phyloP scores from a whole-genome alignment of 2,797 vertebrate species.

The Sciaenops ocellatus region DNA sequence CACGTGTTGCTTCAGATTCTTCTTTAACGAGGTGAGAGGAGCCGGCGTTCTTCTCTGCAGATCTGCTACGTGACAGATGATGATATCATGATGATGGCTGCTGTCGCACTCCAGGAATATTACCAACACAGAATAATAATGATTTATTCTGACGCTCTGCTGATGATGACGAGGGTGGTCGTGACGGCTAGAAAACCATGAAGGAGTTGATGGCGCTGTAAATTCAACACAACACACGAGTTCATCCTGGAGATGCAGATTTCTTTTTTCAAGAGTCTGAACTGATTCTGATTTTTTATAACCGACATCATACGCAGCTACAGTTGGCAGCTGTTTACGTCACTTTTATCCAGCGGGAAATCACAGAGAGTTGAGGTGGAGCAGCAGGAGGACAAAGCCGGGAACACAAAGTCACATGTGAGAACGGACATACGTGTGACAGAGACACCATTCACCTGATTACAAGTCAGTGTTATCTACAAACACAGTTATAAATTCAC shows the following conservation, averaged over 20 bases:
- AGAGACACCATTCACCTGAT: no score
- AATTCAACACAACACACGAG: conserved; percentile 2
- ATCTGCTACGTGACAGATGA: conserved; percentile 19
- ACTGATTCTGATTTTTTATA: no score
- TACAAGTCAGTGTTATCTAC: no score
- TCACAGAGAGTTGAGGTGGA: no score
- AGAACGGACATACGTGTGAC: no score
- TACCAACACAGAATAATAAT: conserved; percentile 36
- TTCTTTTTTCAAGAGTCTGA: no score
- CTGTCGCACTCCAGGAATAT: conserved; percentile 18
- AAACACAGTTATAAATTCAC: no score
- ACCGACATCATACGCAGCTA: no score
- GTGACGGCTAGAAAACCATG: neutral
- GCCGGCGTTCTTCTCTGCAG: neutral
- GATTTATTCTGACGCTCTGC: conserved; percentile 3
- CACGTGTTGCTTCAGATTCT: conserved; percentile 15
- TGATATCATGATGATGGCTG: conserved; percentile 38
- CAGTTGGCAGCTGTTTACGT: no score
- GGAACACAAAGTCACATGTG: no score
- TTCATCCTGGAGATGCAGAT: neutral
- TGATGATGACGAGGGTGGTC: conserved; percentile 16
- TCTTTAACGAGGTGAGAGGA: conserved; percentile 44
- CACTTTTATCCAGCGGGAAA: no score
- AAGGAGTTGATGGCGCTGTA: neutral
- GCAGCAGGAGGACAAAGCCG: no score